A percentile compares a stretch with the other conserved stretches of the same genome.
Evolutionary conservation across 2,888 invertebrate species (phyloP).

Genomic region (Scelioninae gen. 2): DNA sequence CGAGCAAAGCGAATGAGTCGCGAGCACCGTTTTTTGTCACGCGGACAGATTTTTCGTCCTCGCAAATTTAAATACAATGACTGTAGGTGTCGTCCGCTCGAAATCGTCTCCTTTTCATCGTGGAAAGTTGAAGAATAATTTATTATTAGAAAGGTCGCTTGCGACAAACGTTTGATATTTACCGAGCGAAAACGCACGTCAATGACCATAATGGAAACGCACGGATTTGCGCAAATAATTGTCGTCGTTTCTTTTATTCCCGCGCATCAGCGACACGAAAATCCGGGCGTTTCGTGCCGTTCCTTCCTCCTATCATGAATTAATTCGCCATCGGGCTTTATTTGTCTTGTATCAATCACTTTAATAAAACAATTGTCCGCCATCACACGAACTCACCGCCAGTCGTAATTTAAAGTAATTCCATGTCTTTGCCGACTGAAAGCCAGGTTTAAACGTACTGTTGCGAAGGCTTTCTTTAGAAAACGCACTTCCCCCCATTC

Average conservation of each 20-base stretch:
- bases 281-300: too few species aligned
- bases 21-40: background rate
- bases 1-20: background rate
- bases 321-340: constrained; percentile 11
- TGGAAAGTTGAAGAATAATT: constrained; percentile 48
- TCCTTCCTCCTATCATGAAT: background rate
- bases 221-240: background rate
- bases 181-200: constrained; percentile 52
- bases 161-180: constrained; percentile 60
- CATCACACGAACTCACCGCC: constrained; percentile 23
- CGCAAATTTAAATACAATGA: constrained; percentile 22
- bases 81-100: constrained; percentile 8
- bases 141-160: constrained; percentile 61
- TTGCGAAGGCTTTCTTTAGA: constrained; percentile 58
- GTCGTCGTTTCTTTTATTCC: background rate
- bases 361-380: constrained; percentile 43
- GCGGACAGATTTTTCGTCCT: background rate
- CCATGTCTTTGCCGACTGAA: constrained; percentile 47
- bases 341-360: constrained; percentile 40
- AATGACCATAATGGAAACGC: constrained; percentile 22
- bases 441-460: constrained; percentile 38
- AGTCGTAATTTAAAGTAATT: constrained; percentile 51
- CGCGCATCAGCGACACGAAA: too few species aligned
- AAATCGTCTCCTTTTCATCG: constrained; percentile 28
- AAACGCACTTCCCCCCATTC: constrained; percentile 54